phyloP scores from a whole-genome alignment of 2,888 invertebrate species.

The Lasioglossum vierecki region DNA sequence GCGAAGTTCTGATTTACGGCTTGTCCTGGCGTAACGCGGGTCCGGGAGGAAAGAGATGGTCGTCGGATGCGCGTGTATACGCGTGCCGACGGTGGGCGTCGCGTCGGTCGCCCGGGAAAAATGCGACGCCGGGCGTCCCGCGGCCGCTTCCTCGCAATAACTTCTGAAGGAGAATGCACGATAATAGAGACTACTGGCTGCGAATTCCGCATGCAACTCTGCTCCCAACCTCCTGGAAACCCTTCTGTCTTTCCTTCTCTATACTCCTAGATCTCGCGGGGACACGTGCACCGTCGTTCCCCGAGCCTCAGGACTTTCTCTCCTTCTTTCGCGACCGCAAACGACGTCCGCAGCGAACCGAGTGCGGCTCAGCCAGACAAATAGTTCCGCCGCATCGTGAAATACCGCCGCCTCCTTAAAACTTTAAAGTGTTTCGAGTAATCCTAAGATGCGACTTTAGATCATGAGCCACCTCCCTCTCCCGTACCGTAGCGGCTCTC shows the following conservation, averaged over 20 bases:
- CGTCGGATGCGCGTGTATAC: slow-evolving; percentile 15
- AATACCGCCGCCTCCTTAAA: slow-evolving; percentile 77
- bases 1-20: slow-evolving; percentile 74
- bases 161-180: slow-evolving; percentile 77
- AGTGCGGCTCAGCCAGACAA: slow-evolving; percentile 77
- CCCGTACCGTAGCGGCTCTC: no score
- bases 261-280: slow-evolving; percentile 25
- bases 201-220: slow-evolving; percentile 72
- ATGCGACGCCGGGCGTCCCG: slow-evolving; percentile 64
- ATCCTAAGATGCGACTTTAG: slow-evolving; percentile 72
- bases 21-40: slow-evolving; percentile 21
- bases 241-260: slow-evolving; percentile 27
- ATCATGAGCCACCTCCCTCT: slow-evolving; percentile 53
- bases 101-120: slow-evolving; percentile 68
- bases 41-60: background rate
- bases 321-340: slow-evolving; percentile 28
- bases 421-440: slow-evolving; percentile 76
- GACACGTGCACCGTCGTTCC: slow-evolving; percentile 24
- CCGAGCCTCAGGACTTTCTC: slow-evolving; percentile 20
- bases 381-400: slow-evolving; percentile 77
- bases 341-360: slow-evolving; percentile 59
- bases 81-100: slow-evolving; percentile 38
- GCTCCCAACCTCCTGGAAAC: slow-evolving; percentile 44
- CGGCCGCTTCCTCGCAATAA: slow-evolving; percentile 73
- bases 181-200: slow-evolving; percentile 76